phyloP scores from a whole-genome alignment of 2,888 invertebrate genomes.

The Exocentrus adspersus region DNA sequence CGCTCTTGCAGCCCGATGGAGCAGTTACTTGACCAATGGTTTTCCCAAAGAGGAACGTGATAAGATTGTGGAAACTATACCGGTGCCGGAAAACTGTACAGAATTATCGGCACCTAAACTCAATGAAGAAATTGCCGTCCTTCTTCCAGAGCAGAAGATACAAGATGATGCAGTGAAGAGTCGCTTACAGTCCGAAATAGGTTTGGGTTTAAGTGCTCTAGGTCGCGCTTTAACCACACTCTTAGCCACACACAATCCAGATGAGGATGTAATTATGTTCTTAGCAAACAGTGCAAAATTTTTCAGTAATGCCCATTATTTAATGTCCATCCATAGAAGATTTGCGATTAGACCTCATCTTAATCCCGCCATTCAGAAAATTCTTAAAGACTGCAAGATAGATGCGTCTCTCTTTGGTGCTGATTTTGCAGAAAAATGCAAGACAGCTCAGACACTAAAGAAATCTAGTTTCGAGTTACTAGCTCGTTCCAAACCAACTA shows the following conservation, averaged over 20 bases:
- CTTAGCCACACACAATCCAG: not conserved
- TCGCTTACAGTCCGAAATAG: not conserved
- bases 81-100: not conserved
- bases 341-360: not conserved
- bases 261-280: not conserved
- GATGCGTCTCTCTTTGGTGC: not conserved
- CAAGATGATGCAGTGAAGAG: not conserved
- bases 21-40: not conserved
- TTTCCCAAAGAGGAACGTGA: not conserved
- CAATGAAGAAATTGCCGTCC: not conserved
- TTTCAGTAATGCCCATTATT: not conserved
- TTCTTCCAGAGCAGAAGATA: not conserved
- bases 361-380: not conserved
- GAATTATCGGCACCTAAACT: not conserved
- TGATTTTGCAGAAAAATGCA: not conserved
- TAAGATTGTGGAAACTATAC: not conserved
- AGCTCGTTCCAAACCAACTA: not conserved
- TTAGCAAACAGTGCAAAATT: constrained; percentile 3
- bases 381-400: not conserved
- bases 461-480: not conserved
- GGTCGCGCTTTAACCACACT: not conserved
- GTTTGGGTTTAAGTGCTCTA: not conserved
- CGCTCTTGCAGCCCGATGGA: not conserved
- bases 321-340: not conserved
- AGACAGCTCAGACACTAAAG: not conserved